A percentile compares a stretch with the other conserved stretches of the same genome.
Evolutionary conservation across 2,888 invertebrate genomes (phyloP).

Genomic region (Odontomyia ornata): DNA sequence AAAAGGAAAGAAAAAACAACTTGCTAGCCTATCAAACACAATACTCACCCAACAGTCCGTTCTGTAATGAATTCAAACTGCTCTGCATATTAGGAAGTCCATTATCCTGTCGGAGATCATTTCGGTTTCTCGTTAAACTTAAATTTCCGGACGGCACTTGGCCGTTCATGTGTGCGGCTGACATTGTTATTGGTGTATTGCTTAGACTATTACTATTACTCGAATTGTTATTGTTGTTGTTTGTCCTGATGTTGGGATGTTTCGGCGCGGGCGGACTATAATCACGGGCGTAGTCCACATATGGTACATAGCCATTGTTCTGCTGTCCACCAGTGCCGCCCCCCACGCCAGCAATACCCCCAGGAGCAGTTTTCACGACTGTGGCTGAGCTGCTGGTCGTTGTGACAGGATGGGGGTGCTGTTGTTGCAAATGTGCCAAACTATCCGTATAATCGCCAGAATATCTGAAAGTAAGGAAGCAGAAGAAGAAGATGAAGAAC

Average conservation of each 20-base stretch:
- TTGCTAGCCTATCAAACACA: neutral
- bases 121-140: constrained; percentile 58
- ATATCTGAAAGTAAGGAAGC: constrained; percentile 54
- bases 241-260: constrained; percentile 16
- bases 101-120: constrained; percentile 59
- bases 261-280: constrained; percentile 79
- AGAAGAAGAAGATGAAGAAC: no score
- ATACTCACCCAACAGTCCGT: constrained; percentile 54
- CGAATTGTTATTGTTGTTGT: constrained; percentile 26
- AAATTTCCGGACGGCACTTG: constrained; percentile 52
- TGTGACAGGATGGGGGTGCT: constrained; percentile 12
- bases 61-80: constrained; percentile 63
- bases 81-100: constrained; percentile 61
- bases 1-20: no score
- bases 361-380: neutral
- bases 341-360: neutral
- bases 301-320: constrained; percentile 86
- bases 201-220: constrained; percentile 42
- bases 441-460: constrained; percentile 62
- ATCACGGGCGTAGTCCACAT: constrained; percentile 87
- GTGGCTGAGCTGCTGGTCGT: neutral
- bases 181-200: constrained; percentile 45
- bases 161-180: constrained; percentile 51
- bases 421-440: constrained; percentile 54
- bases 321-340: constrained; percentile 70